Conservation (phyloP, 2,113 vertebrate species). For the Athene noctua region DNA sequence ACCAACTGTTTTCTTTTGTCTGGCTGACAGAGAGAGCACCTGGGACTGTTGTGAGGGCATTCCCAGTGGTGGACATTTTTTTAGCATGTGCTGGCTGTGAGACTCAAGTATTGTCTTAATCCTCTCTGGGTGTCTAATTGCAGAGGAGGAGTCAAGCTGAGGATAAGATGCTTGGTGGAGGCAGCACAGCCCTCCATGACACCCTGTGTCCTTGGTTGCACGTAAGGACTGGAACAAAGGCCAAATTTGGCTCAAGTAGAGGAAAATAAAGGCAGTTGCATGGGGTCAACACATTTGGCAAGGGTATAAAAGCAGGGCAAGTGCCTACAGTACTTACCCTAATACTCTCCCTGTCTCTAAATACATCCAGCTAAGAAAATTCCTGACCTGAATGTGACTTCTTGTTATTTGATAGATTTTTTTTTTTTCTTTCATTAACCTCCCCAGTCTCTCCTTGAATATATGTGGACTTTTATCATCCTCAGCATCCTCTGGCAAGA, state of each 20-base stretch:
- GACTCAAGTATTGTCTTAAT: background rate
- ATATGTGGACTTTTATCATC: background rate
- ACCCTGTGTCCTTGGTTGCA: background rate
- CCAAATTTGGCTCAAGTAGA: background rate
- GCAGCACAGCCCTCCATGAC: background rate
- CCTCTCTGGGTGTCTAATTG: background rate
- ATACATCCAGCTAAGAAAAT: background rate
- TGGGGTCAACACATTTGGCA: background rate
- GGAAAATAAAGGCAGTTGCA: background rate
- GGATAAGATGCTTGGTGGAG: background rate
- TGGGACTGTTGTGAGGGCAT: background rate
- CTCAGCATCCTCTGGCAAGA: background rate
- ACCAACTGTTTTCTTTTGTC: slow-evolving; percentile 31
- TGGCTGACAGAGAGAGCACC: background rate
- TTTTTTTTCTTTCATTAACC: background rate
- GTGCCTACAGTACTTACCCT: background rate
- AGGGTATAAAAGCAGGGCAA: background rate
- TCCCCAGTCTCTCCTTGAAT: background rate
- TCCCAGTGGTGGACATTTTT: background rate
- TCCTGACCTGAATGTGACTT: background rate
- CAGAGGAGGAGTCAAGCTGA: background rate
- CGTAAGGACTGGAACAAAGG: background rate
- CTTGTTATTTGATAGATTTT: background rate
- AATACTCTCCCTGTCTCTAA: background rate
- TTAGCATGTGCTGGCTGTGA: background rate